Base-by-base conservation (phyloP, 2,797 vertebrate species). In the Amniataba percoides region DNA sequence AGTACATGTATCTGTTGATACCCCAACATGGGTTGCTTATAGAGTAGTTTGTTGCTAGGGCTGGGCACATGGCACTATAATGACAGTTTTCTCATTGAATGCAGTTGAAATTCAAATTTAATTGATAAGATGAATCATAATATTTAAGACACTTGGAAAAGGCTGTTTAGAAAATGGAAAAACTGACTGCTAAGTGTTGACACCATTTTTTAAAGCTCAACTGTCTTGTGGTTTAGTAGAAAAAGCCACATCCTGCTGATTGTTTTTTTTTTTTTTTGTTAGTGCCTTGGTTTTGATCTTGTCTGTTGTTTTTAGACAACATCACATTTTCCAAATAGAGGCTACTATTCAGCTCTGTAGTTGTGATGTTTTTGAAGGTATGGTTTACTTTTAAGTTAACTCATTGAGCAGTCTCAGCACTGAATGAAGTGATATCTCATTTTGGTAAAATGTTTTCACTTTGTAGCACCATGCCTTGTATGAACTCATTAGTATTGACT, bases 221-320 rank as follows among this genome's bases (percentile, higher is more conserved):
- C 27, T 71, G 36, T 75, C 62, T 52, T 36, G 74, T 77, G 74
- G 51, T 77, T 87, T 42, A 27, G n/a, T 63, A 53, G 60, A 74
- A 53, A 65, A 78, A 18, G 43, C 75, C 62, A 70, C 83, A 25
- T 71, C 89, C 82, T 90, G 84, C 83, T 92, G 87, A 81, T 87
- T 60, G 12, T 56, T 77, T 65, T 43, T 58, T 59, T 34, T 75
- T 71, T 31, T 70, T 71, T 5, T 66, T 83, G 80, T 89, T 72
- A 67, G 92, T 94, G 93, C 93, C 91, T 93, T 94, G 80, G 45
- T 87, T 90, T 92, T 78, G 72, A 61, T 72, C 67, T 71, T 68
- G 64, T 87, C 69, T 81, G 43, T 66, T 72, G 55, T 65, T 83
- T 65, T 84, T 71, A 75, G 75, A 71, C 59, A 21, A 31, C 39